Base-by-base conservation (phyloP, 2,797 vertebrate genomes). In the Manis javanica region DNA sequence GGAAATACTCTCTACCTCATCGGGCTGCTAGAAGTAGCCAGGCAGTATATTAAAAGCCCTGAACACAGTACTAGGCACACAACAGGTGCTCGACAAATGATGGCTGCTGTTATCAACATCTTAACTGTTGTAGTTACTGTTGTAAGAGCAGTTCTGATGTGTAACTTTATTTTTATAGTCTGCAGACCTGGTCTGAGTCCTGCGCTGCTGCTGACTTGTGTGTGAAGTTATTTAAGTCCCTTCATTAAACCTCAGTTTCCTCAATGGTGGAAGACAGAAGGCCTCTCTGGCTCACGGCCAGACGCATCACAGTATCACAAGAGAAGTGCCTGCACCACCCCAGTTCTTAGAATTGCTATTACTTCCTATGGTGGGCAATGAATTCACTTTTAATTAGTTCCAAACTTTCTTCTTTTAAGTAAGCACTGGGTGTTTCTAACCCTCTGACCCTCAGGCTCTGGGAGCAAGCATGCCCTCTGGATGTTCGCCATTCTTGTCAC, bases 31-130 rank as follows among this genome's bases (percentile, higher is more conserved):
- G n/a, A 66, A n/a, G 39, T 26, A 29, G 9, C 1, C 2, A 37
- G n/a, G 46, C 10, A 46, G 46, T 46, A 46, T 46, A 46, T 46
- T 46, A 46, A 46, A 46, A 46, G 46, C 46, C 46, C 46, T 46
- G 46, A 46, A 46, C 18, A n/a, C 0, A 7, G 37, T 10, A 64
- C 31, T 5, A 7, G 55, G 71, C 12, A 31, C 12, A 39, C 7
- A 42, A 18, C 37, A 94, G 79, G 64, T 24, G 46, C 39, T 3
- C 7, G 21, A 14, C 18, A 26, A 53, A 13, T 0, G 16, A 11
- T 0, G 1, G 57, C 57, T 24, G 61, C 3, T 0, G 7, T 3
- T 16, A 57, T 3, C 42, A 8, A 19, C n/a, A 15, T 39, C 55
- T 23, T 24, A 24, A 46, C 24, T 57, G 42, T 3, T 49, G 18